phyloP scores from a whole-genome alignment of 2,113 vertebrate genomes.

The Plectropomus leopardus region DNA sequence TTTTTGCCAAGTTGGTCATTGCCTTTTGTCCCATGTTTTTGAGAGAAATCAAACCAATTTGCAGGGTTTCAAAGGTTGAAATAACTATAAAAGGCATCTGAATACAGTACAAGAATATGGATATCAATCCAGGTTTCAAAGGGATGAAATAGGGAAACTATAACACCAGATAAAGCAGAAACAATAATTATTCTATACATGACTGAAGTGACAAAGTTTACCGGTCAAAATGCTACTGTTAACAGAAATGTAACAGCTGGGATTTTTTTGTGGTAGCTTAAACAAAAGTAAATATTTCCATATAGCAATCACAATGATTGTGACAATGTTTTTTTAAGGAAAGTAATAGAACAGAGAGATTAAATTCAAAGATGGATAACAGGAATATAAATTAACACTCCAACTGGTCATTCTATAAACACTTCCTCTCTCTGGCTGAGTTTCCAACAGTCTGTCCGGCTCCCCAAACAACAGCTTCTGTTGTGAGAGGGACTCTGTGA shows the following conservation, averaged over 20 bases:
- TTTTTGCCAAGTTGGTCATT: too few species aligned
- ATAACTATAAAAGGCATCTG: too few species aligned
- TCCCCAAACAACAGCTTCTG: constrained; percentile 52
- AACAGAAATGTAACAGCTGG: not conserved
- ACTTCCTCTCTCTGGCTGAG: constrained; percentile 49
- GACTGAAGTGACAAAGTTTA: too few species aligned
- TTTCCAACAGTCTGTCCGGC: constrained; percentile 50
- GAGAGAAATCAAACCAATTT: too few species aligned
- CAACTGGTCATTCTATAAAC: constrained; percentile 49
- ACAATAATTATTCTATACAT: not conserved
- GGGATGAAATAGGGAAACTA: constrained; percentile 5
- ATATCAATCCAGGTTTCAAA: too few species aligned
- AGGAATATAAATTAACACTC: constrained; percentile 32
- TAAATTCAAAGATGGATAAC: constrained; percentile 12
- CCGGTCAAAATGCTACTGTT: not conserved
- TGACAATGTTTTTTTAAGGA: not conserved
- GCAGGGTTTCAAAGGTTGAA: too few species aligned
- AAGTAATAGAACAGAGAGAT: constrained; percentile 11
- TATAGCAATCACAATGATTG: not conserved
- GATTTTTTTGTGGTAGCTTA: not conserved
- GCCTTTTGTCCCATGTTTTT: too few species aligned
- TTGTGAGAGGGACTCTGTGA: constrained; percentile 35
- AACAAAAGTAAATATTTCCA: not conserved
- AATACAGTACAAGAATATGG: too few species aligned
- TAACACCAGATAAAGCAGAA: not conserved